Evolutionary conservation across 2,888 invertebrate species (phyloP).

Genomic region (Trichogramma dendrolimi): DNA sequence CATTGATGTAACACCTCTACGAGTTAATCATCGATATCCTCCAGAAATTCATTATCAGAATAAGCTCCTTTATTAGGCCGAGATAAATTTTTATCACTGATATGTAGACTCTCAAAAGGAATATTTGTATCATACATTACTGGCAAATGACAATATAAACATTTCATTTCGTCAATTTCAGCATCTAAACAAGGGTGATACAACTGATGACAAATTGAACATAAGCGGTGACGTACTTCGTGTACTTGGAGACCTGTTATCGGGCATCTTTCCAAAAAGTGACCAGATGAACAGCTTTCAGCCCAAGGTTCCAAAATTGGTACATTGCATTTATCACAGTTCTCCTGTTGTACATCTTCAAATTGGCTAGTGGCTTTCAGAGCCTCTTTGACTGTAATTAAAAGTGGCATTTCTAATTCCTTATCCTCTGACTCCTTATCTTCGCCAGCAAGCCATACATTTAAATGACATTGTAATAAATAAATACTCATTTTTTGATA

Average conservation of each 20-base stretch:
- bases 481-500: slow-evolving; percentile 35
- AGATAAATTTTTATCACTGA: too few relatives aligned
- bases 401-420: slow-evolving; percentile 26
- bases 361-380: slow-evolving; percentile 32
- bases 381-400: slow-evolving; percentile 28
- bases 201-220: slow-evolving; percentile 41
- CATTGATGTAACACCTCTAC: too few relatives aligned
- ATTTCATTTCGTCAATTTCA: slow-evolving; percentile 37
- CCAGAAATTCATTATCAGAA: too few relatives aligned
- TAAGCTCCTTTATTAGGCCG: too few relatives aligned
- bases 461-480: slow-evolving; percentile 41
- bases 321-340: slow-evolving; percentile 41
- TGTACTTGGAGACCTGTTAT: slow-evolving; percentile 45
- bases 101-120: too few relatives aligned
- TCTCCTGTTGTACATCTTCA: slow-evolving; percentile 32
- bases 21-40: too few relatives aligned
- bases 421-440: slow-evolving; percentile 34
- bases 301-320: slow-evolving; percentile 38
- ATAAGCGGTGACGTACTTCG: slow-evolving; percentile 36
- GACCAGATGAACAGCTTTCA: slow-evolving; percentile 40
- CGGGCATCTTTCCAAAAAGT: slow-evolving; percentile 45
- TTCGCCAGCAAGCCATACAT: slow-evolving; percentile 42
- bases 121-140: slow-evolving; percentile 25
- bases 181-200: slow-evolving; percentile 44
- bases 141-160: slow-evolving; percentile 45